Base-by-base conservation (phyloP, 2,888 invertebrate species). In the Erpobdella octoculata region DNA sequence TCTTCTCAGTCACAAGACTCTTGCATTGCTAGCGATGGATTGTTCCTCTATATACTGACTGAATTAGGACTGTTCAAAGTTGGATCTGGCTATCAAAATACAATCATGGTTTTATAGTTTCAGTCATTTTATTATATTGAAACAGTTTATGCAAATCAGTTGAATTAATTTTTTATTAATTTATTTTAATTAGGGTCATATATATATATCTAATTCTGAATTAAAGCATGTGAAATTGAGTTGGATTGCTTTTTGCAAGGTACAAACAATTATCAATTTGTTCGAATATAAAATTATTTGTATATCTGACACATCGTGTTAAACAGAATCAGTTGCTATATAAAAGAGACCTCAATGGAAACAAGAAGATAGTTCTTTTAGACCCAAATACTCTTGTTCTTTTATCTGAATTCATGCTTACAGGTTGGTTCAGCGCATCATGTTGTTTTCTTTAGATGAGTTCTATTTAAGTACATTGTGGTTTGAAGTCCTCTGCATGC, bases 11-110 rank as follows among this genome's bases (percentile, higher is more conserved):
- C 36, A n/a, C 18, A 31, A 12, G 25, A 28, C 5, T n/a, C 46
- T 21, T 46, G 33, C 3, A 86, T 95, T 79, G 90, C 92, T 8
- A 91, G 91, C 76, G 94, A 96, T 83, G 96, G 96, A 12, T 89
- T 89, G 76, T 93, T 88, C 83, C 86, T 97, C 70, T 97, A 93
- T 83, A 85, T 97, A 36, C 89, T 91, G 78, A 83, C 82, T 73
- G 78, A 78, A 70, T 89, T 89, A 12, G 92, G 93, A 0, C 85
- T 97, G 62, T 86, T 92, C 75, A 97, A 97, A 86, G 89, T 97
- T 74, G 97, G 97, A 25, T 91, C 94, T 68, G 97, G 97, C 8
- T 93, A 92, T 81, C 91, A 91, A 67, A 92, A 92, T 75, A 93
- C 96, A 8, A 88, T 92, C 76, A 90, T 90, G 83, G 81, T 81